These are phyloP conservation scores for Chydorus sphaericus DNA, from an alignment of 2,888 invertebrate genomes.

Conservation along the genomic window DNA sequence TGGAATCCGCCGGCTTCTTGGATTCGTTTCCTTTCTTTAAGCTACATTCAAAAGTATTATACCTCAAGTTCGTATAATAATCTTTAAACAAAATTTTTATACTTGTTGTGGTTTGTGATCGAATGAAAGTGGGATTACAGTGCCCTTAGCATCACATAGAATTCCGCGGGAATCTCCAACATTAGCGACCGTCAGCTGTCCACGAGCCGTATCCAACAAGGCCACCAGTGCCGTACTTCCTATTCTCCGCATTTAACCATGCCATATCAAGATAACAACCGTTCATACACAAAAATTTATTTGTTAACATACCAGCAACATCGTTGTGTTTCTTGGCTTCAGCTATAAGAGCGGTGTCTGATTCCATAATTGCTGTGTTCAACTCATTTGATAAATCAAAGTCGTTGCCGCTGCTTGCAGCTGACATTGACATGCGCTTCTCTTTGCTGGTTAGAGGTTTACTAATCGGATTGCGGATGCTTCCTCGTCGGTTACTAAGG, in stretches of 20 bases:
- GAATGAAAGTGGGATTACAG: constrained; percentile 79
- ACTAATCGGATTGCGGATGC: too few relatives aligned
- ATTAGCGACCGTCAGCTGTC: constrained; percentile 68
- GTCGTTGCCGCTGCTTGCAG: not conserved
- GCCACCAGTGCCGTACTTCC: constrained; percentile 89
- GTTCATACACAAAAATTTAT: not conserved
- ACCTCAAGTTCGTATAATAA: not conserved
- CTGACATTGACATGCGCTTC: not conserved
- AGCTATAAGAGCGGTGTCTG: constrained; percentile 65
- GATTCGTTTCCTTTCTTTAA: constrained; percentile 77
- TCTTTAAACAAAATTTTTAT: constrained; percentile 19
- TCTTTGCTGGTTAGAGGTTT: not conserved
- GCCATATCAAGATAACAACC: too few relatives aligned
- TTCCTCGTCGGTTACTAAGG: too few relatives aligned
- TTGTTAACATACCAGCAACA: constrained; percentile 46
- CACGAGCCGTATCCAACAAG: constrained; percentile 50
- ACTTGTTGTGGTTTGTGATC: constrained; percentile 96
- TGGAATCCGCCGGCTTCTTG: constrained; percentile 91
- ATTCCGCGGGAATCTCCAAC: constrained; percentile 94
- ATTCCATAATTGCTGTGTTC: constrained; percentile 45
- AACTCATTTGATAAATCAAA: constrained; percentile 11
- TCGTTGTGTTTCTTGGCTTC: constrained; percentile 59
- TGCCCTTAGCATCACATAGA: constrained; percentile 80
- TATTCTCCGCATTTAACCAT: constrained; percentile 13
- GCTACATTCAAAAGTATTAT: too few relatives aligned